These are phyloP conservation scores for Pseudonaja textilis DNA, from an alignment of 2,113 vertebrate species.

Conservation along the genomic window DNA sequence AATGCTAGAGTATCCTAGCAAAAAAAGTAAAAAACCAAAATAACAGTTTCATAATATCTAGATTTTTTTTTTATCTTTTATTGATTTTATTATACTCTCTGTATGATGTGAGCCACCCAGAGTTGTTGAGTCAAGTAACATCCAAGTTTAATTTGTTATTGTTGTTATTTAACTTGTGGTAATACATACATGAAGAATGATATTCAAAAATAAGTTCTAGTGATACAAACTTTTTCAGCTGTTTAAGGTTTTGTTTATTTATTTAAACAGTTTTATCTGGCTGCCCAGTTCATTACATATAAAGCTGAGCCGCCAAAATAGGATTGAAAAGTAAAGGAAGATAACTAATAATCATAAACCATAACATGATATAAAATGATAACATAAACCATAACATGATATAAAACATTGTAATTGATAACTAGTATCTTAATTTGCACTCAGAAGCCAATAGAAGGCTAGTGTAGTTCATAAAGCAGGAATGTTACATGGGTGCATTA, in stretches of 20 bases:
- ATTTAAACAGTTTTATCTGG: neutral
- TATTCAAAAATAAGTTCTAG: neutral
- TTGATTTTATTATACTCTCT: neutral
- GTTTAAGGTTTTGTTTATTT: neutral
- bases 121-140: neutral
- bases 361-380: too few relatives aligned
- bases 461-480: neutral
- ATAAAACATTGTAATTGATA: neutral
- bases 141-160: neutral
- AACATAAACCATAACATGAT: neutral
- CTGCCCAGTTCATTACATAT: neutral
- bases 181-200: neutral
- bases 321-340: neutral
- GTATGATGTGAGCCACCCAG: neutral
- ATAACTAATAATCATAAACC: neutral
- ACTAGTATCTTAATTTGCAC: neutral
- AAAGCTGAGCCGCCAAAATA: neutral
- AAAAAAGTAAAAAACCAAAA: neutral
- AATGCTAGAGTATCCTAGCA: neutral
- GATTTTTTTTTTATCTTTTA: neutral
- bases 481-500: neutral
- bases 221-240: neutral
- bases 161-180: neutral
- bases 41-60: neutral
- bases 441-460: neutral